A percentile compares a stretch with the other conserved stretches of the same genome.
Conservation (phyloP, 2,888 invertebrate species). For the Cinara cedri region DNA sequence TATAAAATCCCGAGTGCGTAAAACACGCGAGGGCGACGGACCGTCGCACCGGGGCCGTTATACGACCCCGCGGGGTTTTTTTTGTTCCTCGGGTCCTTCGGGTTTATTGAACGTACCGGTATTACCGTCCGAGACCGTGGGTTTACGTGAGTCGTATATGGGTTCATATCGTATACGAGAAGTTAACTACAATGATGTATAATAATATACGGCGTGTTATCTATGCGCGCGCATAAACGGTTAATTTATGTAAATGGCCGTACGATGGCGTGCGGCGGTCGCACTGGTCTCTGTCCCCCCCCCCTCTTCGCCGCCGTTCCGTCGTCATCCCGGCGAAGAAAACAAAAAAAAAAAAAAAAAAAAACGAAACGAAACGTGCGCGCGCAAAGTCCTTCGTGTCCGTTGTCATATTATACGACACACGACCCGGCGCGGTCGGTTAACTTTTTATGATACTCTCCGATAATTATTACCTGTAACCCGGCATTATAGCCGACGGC, state of each 20-base stretch:
- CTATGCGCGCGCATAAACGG: neutral
- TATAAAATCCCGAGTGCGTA: too few relatives aligned
- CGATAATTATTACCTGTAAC: too few relatives aligned
- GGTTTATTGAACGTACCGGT: conserved; percentile 29
- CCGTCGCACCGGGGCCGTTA: neutral
- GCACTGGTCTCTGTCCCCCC: neutral
- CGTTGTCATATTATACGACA: too few relatives aligned
- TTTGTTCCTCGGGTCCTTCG: neutral
- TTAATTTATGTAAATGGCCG: conserved; percentile 50
- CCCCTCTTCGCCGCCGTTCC: neutral
- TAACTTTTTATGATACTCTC: too few relatives aligned
- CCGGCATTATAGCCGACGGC: too few relatives aligned
- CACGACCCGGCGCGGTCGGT: too few relatives aligned
- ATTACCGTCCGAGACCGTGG: too few relatives aligned
- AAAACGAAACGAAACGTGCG: neutral
- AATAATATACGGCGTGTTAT: neutral
- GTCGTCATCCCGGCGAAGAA: conserved; percentile 1
- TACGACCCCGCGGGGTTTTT: neutral
- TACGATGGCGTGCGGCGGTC: conserved; percentile 5
- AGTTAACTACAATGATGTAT: neutral
- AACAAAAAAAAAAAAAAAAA: too few relatives aligned
- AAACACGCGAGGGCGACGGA: neutral
- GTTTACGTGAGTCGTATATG: neutral
- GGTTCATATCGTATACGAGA: neutral
- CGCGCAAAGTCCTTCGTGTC: too few relatives aligned